These are phyloP conservation scores for Prunella strophiata DNA, from an alignment of 2,797 vertebrate genomes.

Conservation along the genomic window DNA sequence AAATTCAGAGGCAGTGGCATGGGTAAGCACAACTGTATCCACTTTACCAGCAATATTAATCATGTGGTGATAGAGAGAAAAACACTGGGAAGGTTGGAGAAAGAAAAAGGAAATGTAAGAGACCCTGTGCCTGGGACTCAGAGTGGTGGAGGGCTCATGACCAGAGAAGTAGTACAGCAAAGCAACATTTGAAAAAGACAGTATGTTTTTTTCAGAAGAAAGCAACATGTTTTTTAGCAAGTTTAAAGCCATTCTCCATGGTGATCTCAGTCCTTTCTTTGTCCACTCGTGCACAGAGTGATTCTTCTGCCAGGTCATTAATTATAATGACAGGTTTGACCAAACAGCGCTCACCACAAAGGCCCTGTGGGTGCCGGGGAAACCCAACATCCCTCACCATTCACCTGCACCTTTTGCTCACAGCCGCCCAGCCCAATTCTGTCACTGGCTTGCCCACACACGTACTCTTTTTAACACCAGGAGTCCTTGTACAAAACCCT, in stretches of 20 bases:
- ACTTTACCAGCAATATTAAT: background rate
- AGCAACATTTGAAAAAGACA: background rate
- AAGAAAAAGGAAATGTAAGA: background rate
- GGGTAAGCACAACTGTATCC: background rate
- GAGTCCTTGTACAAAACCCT: background rate
- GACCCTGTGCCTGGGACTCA: background rate
- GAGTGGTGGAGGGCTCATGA: fast-evolving
- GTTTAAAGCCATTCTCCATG: background rate
- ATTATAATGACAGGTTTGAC: background rate
- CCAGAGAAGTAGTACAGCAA: background rate
- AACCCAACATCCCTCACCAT: fast-evolving
- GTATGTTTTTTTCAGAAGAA: background rate
- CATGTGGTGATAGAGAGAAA: background rate
- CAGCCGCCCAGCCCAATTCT: background rate
- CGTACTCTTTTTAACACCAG: fast-evolving
- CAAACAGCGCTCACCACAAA: fast-evolving
- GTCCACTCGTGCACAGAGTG: fast-evolving
- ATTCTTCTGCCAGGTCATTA: background rate
- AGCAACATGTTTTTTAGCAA: background rate
- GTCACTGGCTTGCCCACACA: background rate
- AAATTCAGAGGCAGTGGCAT: background rate
- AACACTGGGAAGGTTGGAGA: background rate
- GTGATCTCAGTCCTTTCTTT: background rate
- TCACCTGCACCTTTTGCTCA: fast-evolving
- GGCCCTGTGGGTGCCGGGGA: fast-evolving